These are phyloP conservation scores for Nymphalis io DNA, from an alignment of 1,140 invertebrate species.

Conservation along the genomic window DNA sequence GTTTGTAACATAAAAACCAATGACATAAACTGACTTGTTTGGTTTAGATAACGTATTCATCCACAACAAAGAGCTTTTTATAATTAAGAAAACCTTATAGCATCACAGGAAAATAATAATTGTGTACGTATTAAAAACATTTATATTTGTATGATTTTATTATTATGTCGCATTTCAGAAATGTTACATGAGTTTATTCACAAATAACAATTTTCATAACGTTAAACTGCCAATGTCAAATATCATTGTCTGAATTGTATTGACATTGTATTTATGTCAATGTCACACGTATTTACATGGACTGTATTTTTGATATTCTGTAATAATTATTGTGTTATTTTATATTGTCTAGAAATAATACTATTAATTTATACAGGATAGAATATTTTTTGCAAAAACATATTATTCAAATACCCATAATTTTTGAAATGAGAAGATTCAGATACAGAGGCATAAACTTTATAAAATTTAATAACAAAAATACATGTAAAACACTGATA, in stretches of 20 bases:
- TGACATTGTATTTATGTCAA: too few relatives aligned
- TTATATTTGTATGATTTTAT: background rate
- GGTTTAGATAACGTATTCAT: background rate
- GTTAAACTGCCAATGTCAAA: constrained; percentile 3
- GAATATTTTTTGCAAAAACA: too few relatives aligned
- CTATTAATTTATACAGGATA: too few relatives aligned
- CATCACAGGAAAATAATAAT: background rate
- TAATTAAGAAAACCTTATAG: background rate
- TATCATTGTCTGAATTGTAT: background rate
- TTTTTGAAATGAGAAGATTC: too few relatives aligned
- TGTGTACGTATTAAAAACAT: background rate
- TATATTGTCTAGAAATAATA: too few relatives aligned
- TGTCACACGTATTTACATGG: too few relatives aligned
- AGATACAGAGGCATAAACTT: too few relatives aligned
- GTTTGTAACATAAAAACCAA: background rate
- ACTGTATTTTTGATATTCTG: too few relatives aligned
- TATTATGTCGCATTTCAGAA: background rate
- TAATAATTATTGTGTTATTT: too few relatives aligned
- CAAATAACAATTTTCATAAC: background rate
- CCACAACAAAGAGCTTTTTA: background rate
- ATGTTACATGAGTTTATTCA: background rate
- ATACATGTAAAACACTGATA: too few relatives aligned
- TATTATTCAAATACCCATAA: too few relatives aligned
- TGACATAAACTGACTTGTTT: background rate
- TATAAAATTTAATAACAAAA: too few relatives aligned